Evolutionary conservation across 2,888 invertebrate species (phyloP), one percentile per base, ranked within the genome.

Genomic region (Agonopterix arenella): DNA sequence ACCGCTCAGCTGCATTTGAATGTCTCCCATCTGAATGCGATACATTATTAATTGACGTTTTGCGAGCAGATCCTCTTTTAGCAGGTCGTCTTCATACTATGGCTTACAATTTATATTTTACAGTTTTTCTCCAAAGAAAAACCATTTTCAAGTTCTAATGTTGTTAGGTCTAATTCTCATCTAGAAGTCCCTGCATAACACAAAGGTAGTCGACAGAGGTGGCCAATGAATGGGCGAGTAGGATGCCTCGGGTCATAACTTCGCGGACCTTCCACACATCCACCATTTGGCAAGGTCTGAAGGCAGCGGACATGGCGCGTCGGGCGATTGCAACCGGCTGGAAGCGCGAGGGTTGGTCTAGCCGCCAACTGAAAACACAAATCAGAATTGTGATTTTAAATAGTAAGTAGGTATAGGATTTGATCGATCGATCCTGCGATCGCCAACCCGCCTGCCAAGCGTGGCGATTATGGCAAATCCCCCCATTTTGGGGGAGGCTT

Each of bases 121-220:
- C 28, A 28, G 28, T 28, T 28, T 28, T 5, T 28, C 28, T 28
- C 7, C 5, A 28, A n/a, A 28, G 28, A 28, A 7, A 28, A 40
- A 40, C 9, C 40, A 40, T 40, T 40, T 40, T 40, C 9, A n/a
- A 40, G 40, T 9, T 40, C 40, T 40, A 40, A n/a, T 40, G 40
- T 9, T n/a, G n/a, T 1, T 40, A 40, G 5, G 5, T 44, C 62
- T 60, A 80, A 9, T 71, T 55, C 52, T 88, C 86, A 41, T 89
- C 88, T 3, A 89, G 72, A 1, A 89, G 64, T 1, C 85, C 82
- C 55, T 88, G 89, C 84, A 89, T 86, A 46, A 89, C 88, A 52
- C 84, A 85, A 5, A 89, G 70, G 56, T 89, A 89, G 63, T 89
- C 89, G 2, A 89, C 76, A 8, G 89, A 86, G 3, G 89, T 89